Conservation (phyloP, 2,797 vertebrate genomes). For the Melanotaenia boesemani region DNA sequence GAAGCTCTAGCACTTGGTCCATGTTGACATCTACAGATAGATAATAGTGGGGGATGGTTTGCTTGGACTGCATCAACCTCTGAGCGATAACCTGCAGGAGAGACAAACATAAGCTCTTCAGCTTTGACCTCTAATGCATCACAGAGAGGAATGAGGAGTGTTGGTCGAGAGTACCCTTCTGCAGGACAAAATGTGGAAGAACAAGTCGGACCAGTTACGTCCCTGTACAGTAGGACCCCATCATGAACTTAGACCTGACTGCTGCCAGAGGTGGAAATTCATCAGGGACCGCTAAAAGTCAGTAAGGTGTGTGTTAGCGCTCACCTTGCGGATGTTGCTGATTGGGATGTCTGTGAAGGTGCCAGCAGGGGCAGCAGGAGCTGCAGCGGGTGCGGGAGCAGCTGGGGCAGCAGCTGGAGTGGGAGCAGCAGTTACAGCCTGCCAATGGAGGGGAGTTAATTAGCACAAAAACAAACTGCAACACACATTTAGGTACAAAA, state of each 20-base stretch:
- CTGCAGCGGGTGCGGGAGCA: conserved; percentile 56
- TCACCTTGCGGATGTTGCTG: conserved; percentile 95
- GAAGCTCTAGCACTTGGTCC: conserved; percentile 92
- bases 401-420: conserved; percentile 67
- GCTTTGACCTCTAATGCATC: conserved; percentile 48
- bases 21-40: conserved; percentile 96
- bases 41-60: conserved; percentile 99
- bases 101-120: conserved; percentile 35
- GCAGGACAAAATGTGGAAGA: conserved; percentile 36
- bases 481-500: neutral
- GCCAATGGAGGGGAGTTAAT: neutral
- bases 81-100: conserved; percentile 93
- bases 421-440: conserved; percentile 67
- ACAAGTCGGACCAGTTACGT: conserved; percentile 19
- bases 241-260: conserved; percentile 2
- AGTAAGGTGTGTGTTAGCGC: conserved; percentile 28
- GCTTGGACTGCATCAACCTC: conserved; percentile 96
- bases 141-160: conserved; percentile 11
- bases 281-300: neutral
- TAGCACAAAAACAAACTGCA: conserved; percentile 13
- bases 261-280: conserved; percentile 8
- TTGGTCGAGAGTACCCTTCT: conserved; percentile 4
- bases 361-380: conserved; percentile 81
- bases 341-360: conserved; percentile 95
- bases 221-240: neutral